Percentiles rank a stretch among this genome's conserved stretches.
These are phyloP conservation scores for Ormyrus rosae DNA, from an alignment of 2,888 invertebrate species.

Conservation along the genomic window DNA sequence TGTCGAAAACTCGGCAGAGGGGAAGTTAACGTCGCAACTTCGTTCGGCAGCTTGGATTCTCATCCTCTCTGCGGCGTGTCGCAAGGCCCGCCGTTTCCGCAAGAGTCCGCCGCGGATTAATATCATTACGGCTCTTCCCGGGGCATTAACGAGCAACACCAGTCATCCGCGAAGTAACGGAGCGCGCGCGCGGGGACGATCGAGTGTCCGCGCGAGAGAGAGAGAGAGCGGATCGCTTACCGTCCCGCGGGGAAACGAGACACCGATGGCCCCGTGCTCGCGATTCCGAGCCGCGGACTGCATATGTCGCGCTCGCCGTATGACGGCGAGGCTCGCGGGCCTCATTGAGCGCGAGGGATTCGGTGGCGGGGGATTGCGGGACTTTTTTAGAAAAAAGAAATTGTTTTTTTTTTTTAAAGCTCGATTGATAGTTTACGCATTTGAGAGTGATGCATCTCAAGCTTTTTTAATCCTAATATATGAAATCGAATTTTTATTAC, in stretches of 20 bases:
- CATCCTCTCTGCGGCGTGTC: constrained; percentile 3
- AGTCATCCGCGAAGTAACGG: constrained; percentile 24
- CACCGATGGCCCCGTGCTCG: not conserved
- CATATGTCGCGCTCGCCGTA: too few species aligned
- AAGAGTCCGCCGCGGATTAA: constrained; percentile 14
- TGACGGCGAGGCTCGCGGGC: too few species aligned
- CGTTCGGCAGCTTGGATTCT: not conserved
- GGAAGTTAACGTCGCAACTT: not conserved
- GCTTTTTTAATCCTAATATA: too few species aligned
- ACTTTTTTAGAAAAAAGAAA: too few species aligned
- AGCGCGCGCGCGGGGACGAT: constrained; percentile 3
- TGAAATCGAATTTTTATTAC: too few species aligned
- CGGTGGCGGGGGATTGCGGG: too few species aligned
- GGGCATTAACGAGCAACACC: constrained; percentile 16
- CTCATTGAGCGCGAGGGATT: too few species aligned
- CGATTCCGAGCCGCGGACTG: not conserved
- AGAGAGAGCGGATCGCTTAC: not conserved
- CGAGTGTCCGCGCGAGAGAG: constrained; percentile 1
- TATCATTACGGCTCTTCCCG: constrained; percentile 33
- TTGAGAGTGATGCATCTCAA: too few species aligned
- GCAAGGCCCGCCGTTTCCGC: constrained; percentile 15
- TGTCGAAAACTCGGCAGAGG: too few species aligned
- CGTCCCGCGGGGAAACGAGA: constrained; percentile 28
- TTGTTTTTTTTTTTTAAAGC: too few species aligned
- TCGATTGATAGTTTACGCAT: too few species aligned